A percentile compares a stretch with the other conserved stretches of the same genome.
Evolutionary conservation across 2,888 invertebrate species (phyloP).

Genomic region (Blastobasis lacticolella): DNA sequence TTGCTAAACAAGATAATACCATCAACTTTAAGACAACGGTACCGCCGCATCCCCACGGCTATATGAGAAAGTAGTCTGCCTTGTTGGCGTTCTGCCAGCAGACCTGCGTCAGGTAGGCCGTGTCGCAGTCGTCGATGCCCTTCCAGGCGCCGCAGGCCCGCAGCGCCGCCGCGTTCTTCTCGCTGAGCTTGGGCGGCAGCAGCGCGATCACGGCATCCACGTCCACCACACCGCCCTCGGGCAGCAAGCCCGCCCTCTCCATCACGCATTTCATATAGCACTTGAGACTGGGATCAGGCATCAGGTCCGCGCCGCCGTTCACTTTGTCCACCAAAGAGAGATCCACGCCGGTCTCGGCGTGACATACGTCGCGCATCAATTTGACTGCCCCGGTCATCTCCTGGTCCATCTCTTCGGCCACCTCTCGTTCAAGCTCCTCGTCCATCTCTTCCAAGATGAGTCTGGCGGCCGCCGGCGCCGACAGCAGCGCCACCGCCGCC

Average conservation of each 20-base stretch:
- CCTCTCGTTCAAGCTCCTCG: no score
- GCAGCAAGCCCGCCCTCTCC: slow-evolving; percentile 62
- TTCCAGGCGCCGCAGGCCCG: slow-evolving; percentile 43
- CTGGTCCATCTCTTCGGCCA: slow-evolving; percentile 29
- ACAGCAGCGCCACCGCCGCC: slow-evolving; percentile 9
- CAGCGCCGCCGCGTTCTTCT: slow-evolving; percentile 30
- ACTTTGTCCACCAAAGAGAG: slow-evolving; percentile 37
- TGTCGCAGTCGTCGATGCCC: slow-evolving; percentile 58
- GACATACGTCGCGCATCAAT: slow-evolving; percentile 54
- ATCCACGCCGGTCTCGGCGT: slow-evolving; percentile 48
- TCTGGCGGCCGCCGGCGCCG: slow-evolving; percentile 4
- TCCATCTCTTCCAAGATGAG: no score
- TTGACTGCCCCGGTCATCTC: slow-evolving; percentile 56
- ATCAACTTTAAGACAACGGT: no score
- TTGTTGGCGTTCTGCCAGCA: slow-evolving; percentile 58
- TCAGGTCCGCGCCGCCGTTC: slow-evolving; percentile 45
- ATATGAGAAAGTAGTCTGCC: slow-evolving; percentile 51
- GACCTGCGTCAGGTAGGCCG: slow-evolving; percentile 51
- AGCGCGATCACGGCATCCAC: slow-evolving; percentile 48
- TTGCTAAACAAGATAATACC: no score
- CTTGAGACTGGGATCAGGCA: slow-evolving; percentile 44
- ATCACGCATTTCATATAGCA: slow-evolving; percentile 63
- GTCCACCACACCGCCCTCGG: slow-evolving; percentile 27
- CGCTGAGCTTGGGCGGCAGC: slow-evolving; percentile 41
- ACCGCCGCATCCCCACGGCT: slow-evolving; percentile 7